Evolutionary conservation across 2,113 vertebrate genomes (phyloP).

Genomic region (Empidonax traillii): DNA sequence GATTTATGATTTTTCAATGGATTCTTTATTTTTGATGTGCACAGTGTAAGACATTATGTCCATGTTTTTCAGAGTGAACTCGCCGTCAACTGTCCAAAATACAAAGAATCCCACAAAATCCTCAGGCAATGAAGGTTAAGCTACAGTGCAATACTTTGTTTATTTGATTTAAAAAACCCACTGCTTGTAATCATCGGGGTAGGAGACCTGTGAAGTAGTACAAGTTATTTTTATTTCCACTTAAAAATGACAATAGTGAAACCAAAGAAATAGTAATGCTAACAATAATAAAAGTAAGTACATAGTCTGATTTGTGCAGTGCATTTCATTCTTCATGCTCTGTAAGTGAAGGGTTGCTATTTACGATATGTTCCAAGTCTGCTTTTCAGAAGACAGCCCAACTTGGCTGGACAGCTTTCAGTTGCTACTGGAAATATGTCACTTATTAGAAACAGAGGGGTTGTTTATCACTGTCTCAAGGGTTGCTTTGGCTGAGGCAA

Average conservation of each 20-base stretch:
- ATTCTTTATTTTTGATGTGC: not conserved
- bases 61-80: not conserved
- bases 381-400: slow-evolving; percentile 2
- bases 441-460: slow-evolving; percentile 55
- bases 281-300: not conserved
- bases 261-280: not conserved
- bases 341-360: slow-evolving; percentile 35
- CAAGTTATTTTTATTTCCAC: not conserved
- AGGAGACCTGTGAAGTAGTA: not conserved
- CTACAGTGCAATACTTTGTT: not conserved
- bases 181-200: not conserved
- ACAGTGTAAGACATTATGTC: not conserved
- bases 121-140: not conserved
- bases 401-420: slow-evolving; percentile 34
- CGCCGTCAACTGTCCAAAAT: not conserved
- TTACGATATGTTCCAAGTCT: not conserved
- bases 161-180: not conserved
- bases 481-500: slow-evolving; percentile 2
- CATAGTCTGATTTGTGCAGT: not conserved
- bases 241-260: not conserved
- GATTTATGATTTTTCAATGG: not conserved
- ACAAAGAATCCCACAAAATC: not conserved
- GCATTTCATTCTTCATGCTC: not conserved
- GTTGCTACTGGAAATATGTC: slow-evolving; percentile 52
- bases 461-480: slow-evolving; percentile 57